These are phyloP conservation scores for Nanger granti DNA, from an alignment of 2,113 vertebrate species.

Conservation along the genomic window DNA sequence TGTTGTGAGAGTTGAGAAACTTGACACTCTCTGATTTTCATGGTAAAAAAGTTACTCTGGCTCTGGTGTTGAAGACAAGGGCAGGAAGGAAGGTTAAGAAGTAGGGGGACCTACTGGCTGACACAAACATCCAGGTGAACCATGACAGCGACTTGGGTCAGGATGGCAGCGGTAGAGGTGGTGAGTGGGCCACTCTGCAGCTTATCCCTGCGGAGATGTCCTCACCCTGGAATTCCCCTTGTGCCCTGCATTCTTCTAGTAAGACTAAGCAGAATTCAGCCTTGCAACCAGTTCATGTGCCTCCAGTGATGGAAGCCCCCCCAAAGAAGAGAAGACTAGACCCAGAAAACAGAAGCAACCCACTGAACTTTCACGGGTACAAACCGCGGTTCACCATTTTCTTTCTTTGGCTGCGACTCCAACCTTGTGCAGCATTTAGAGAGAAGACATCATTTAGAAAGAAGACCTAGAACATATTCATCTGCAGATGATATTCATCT, in stretches of 20 bases:
- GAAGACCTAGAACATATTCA: not conserved
- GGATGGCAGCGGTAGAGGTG: not conserved
- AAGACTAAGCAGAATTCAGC: not conserved
- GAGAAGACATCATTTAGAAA: not conserved
- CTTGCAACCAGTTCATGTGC: not conserved
- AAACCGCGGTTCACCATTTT: not conserved
- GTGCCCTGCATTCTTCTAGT: not conserved
- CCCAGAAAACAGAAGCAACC: not conserved
- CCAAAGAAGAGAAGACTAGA: not conserved
- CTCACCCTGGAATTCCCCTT: not conserved
- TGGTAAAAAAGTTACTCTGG: not conserved
- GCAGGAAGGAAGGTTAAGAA: not conserved
- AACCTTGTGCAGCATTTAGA: not conserved
- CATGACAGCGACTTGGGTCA: too few species aligned
- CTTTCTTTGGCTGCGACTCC: not conserved
- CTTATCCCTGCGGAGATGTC: rapidly evolving
- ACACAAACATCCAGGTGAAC: not conserved
- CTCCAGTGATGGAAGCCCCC: not conserved
- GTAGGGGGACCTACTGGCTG: too few species aligned
- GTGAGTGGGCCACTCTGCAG: rapidly evolving
- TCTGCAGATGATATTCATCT: not conserved
- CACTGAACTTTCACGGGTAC: not conserved
- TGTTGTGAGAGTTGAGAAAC: not conserved
- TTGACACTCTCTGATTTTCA: not conserved
- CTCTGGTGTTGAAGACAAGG: not conserved